Conservation (phyloP, 2,113 vertebrate species). For the Ginglymostoma cirratum region DNA sequence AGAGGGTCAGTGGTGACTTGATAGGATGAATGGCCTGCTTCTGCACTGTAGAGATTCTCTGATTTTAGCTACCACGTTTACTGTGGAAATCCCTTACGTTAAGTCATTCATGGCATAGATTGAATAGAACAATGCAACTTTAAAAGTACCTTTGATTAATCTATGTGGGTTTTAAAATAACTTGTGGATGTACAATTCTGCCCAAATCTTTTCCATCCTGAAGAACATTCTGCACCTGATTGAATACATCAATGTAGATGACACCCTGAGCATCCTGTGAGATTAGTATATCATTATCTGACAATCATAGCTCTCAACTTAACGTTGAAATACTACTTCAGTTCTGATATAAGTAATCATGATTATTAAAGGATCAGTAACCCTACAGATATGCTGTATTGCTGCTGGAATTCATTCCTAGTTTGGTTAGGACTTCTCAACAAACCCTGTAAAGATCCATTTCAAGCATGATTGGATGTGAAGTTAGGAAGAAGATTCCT, state of each 20-base stretch:
- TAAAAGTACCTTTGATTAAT: background rate
- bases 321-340: background rate
- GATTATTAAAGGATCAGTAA: background rate
- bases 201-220: background rate
- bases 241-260: background rate
- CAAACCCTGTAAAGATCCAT: background rate
- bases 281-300: slow-evolving; percentile 9
- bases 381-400: background rate
- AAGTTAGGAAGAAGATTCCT: background rate
- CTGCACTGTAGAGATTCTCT: too few relatives aligned
- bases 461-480: background rate
- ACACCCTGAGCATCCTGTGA: background rate
- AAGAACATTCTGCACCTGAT: background rate
- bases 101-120: background rate
- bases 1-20: too few relatives aligned
- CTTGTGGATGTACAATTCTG: background rate
- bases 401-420: background rate
- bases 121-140: background rate
- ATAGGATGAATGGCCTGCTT: too few relatives aligned
- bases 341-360: background rate
- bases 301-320: background rate
- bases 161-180: background rate
- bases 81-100: background rate
- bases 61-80: background rate
- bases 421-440: background rate